A percentile compares a stretch with the other conserved stretches of the same genome.
Evolutionary conservation across 2,797 vertebrate genomes (phyloP).

Genomic region (Echeneis naucrates): DNA sequence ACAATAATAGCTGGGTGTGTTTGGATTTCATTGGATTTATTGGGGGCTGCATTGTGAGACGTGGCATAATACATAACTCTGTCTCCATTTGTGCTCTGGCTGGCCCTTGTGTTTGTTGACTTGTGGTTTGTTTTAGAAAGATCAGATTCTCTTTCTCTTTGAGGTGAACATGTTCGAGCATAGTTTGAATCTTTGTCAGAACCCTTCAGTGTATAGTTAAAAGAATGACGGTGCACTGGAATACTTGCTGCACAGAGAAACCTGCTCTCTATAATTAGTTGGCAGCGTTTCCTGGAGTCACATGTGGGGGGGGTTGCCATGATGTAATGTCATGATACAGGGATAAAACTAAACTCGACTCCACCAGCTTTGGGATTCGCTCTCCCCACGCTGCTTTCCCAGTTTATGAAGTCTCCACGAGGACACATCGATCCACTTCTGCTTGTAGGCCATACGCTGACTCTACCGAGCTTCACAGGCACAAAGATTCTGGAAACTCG

Average conservation of each 20-base stretch:
- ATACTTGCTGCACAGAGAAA: conserved; percentile 30
- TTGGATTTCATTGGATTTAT: conserved; percentile 1
- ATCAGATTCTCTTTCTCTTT: not conserved
- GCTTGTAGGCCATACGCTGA: conserved; percentile 50
- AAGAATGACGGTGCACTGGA: conserved; percentile 1
- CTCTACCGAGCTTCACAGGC: conserved; percentile 41
- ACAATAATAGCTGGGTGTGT: not conserved
- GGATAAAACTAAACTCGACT: conserved; percentile 11
- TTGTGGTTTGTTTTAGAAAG: not conserved
- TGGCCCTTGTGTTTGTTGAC: not conserved
- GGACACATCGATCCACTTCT: conserved; percentile 47
- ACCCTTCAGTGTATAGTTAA: not conserved
- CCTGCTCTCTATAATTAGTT: conserved; percentile 18
- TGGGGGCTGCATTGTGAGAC: not conserved
- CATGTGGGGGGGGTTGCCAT: not conserved
- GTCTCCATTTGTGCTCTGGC: not conserved
- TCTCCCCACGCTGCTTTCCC: not conserved
- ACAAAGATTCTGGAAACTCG: conserved; percentile 39
- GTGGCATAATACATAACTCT: conserved; percentile 5
- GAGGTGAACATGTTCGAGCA: not conserved
- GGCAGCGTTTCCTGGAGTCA: conserved; percentile 26
- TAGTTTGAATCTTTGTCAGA: conserved; percentile 9
- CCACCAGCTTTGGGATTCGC: not conserved
- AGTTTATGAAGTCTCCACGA: conserved; percentile 54
- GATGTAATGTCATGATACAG: conserved; percentile 19